Evolutionary conservation across 2,888 invertebrate species (phyloP).

Genomic region (Polietes domitor): DNA sequence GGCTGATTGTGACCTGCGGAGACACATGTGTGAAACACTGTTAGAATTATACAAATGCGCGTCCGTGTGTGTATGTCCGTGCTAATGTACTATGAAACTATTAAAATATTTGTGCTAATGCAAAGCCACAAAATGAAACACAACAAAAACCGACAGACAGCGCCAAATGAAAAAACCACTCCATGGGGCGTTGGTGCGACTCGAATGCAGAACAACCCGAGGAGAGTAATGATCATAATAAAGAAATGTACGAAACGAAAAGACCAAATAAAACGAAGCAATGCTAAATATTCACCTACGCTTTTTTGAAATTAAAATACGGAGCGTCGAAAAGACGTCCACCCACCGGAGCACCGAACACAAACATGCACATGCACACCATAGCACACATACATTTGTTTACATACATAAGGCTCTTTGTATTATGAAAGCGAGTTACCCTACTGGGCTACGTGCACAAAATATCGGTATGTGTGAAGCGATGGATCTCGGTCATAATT

Average conservation of each 20-base stretch:
- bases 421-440: neutral
- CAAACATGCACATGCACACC: neutral
- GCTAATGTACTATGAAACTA: conserved; percentile 25
- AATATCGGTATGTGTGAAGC: too few species aligned
- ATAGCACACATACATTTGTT: neutral
- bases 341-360: neutral
- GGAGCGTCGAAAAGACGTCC: neutral
- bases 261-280: neutral
- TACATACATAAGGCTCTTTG: neutral
- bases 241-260: neutral
- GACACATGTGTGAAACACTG: neutral
- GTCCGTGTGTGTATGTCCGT: neutral
- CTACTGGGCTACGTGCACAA: too few species aligned
- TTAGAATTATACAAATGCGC: neutral
- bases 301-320: neutral
- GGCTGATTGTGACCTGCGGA: conserved; percentile 86
- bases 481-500: too few species aligned
- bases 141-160: neutral
- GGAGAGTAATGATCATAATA: neutral
- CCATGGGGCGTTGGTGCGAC: neutral
- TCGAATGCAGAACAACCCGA: neutral
- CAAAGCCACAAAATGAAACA: neutral
- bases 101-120: conserved; percentile 23
- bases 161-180: neutral
- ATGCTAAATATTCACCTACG: neutral